A percentile compares a stretch with the other conserved stretches of the same genome.
Evolutionary conservation across 1,140 invertebrate species (phyloP).

Genomic region (Melitaea cinxia): DNA sequence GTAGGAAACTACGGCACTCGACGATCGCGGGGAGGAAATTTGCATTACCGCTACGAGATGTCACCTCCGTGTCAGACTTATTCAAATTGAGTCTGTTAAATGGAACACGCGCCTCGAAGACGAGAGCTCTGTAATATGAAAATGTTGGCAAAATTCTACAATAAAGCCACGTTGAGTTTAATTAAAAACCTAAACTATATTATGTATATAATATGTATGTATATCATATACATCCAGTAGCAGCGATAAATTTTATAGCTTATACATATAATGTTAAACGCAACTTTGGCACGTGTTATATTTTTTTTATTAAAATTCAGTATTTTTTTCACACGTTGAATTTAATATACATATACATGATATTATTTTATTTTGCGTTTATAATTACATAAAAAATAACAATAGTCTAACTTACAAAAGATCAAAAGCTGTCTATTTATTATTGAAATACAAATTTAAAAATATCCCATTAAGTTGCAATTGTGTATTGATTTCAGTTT

Average conservation of each 20-base stretch:
- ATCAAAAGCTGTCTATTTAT: too few species aligned
- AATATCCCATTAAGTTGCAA: too few species aligned
- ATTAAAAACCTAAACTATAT: conserved; percentile 25
- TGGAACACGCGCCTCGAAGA: conserved; percentile 25
- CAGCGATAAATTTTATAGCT: not conserved
- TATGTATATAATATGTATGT: too few species aligned
- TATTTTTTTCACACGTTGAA: too few species aligned
- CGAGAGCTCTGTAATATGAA: conserved; percentile 14
- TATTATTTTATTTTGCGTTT: too few species aligned
- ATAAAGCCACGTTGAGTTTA: conserved; percentile 7
- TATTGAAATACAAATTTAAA: too few species aligned
- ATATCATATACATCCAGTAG: not conserved
- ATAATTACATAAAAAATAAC: too few species aligned
- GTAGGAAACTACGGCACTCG: conserved; percentile 33
- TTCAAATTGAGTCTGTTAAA: conserved; percentile 40
- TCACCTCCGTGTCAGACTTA: conserved; percentile 35
- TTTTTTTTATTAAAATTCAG: too few species aligned
- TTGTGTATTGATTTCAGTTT: too few species aligned
- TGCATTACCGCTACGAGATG: conserved; percentile 38
- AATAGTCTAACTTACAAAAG: too few species aligned
- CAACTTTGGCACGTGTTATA: not conserved
- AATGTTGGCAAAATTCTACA: conserved; percentile 12
- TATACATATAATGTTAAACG: not conserved
- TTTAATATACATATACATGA: too few species aligned
- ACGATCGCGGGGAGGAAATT: conserved; percentile 35